Conservation (phyloP, 2,113 vertebrate species). For the Nerophis lumbriciformis region DNA sequence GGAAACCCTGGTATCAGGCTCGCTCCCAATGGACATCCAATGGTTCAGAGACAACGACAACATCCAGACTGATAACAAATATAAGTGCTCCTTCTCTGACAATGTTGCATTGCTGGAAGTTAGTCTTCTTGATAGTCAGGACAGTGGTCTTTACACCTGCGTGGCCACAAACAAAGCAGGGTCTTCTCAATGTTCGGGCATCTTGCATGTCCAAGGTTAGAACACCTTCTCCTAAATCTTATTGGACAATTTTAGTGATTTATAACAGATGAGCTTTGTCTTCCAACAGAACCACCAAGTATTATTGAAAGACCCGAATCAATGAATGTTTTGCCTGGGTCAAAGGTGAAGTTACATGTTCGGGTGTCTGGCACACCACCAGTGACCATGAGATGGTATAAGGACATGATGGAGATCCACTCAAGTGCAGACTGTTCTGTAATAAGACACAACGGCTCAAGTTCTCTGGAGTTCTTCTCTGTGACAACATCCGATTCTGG, state of each 20-base stretch:
- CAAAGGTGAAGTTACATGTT: slow-evolving; percentile 80
- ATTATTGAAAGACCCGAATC: slow-evolving; percentile 82
- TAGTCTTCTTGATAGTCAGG: slow-evolving; percentile 75
- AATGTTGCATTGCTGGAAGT: slow-evolving; percentile 90
- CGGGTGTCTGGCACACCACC: slow-evolving; percentile 80
- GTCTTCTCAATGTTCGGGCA: slow-evolving; percentile 78
- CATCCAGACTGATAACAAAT: slow-evolving; percentile 79
- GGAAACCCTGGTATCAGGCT: slow-evolving; percentile 87
- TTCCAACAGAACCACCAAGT: slow-evolving; percentile 76
- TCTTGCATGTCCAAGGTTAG: slow-evolving; percentile 88
- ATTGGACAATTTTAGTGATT: not conserved
- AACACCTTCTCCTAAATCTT: not conserved
- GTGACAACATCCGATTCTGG: slow-evolving; percentile 78
- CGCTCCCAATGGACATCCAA: slow-evolving; percentile 82
- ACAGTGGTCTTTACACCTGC: slow-evolving; percentile 83
- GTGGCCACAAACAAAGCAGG: slow-evolving; percentile 84
- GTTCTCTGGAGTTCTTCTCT: slow-evolving; percentile 80
- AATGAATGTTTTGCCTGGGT: slow-evolving; percentile 77
- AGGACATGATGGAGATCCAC: slow-evolving; percentile 81
- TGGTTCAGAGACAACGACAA: slow-evolving; percentile 88
- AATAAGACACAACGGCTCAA: slow-evolving; percentile 81
- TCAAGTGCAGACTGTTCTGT: slow-evolving; percentile 77
- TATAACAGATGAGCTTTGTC: slow-evolving; percentile 6
- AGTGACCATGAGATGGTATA: slow-evolving; percentile 86
- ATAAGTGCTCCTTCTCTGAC: slow-evolving; percentile 87